Evolutionary conservation across 2,113 vertebrate species (phyloP).

Genomic region (Aegithalos caudatus): DNA sequence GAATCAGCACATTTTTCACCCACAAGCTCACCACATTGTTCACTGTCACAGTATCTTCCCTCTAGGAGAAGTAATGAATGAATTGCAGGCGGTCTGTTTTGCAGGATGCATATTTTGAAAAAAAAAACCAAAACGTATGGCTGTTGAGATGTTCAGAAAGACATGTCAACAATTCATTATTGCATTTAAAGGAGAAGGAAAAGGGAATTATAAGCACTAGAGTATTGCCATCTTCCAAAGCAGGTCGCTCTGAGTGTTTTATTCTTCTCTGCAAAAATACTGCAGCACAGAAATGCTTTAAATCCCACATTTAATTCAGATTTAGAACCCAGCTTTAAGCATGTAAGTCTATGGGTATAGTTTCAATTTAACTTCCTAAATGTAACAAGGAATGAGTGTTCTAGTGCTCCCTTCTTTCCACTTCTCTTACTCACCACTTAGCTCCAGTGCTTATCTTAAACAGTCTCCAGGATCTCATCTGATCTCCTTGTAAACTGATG

Average conservation of each 20-base stretch:
- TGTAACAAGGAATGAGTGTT: neutral
- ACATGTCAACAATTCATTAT: neutral
- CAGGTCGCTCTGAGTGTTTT: neutral
- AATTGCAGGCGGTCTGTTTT: neutral
- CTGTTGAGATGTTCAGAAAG: neutral
- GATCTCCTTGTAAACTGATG: neutral
- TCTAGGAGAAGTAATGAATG: neutral
- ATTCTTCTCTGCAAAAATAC: neutral
- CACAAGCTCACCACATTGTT: neutral
- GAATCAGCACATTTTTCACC: neutral
- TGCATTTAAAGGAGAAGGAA: neutral
- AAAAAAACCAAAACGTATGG: neutral
- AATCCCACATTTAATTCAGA: neutral
- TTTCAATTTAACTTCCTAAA: neutral
- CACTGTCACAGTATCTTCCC: rapidly evolving
- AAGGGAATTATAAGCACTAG: neutral
- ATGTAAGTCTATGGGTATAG: neutral
- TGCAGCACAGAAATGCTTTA: neutral
- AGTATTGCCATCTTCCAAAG: neutral
- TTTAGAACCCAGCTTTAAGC: neutral
- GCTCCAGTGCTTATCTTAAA: neutral
- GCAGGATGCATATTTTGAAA: neutral
- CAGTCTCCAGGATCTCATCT: neutral
- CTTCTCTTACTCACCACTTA: neutral
- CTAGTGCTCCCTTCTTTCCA: neutral